Evolutionary conservation across 2,797 vertebrate species (phyloP), one percentile per base, ranked within the genome.

Genomic region (Yasuhikotakia modesta): DNA sequence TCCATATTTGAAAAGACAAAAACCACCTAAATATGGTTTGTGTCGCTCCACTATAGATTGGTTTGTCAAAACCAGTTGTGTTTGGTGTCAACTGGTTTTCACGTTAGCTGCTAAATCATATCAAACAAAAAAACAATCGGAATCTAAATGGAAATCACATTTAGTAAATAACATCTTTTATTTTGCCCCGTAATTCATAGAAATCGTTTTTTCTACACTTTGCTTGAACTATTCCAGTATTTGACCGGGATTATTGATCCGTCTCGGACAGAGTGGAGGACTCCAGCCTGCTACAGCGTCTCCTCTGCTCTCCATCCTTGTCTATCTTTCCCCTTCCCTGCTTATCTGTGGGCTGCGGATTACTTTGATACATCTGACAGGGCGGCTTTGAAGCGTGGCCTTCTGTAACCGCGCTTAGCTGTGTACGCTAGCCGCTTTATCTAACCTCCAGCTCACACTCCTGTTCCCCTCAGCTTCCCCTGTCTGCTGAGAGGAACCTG

Each of bases 281-380:
- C 57, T 30, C 12, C 12, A 58, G 13, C 22, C 4, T 21, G 53
- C 43, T 27, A 6, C 11, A 46, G 57, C 13, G 11, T 32, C 60
- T 60, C 55, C n/a, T 35, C 70, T 32, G 43, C 43, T 45, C 32
- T 30, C 45, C 58, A 30, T 50, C 58, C 24, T 63, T 27, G 45
- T 63, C 43, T 32, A 43, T 61, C 45, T 70, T 76, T 69, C 58
- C 8, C 35, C 24, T 48, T 17, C 58, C n/a, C 14, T 32, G 24
- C 39, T 67, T 7, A 58, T 58, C 57, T 16, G n/a, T 68, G 27
- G 8, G 30, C 17, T 32, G 39, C 39, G 61, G 61, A 35, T 64
- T 64, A 64, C 55, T 58, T 58, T 24, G 57, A 58, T 58, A 14
- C 57, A 58, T 58, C 57, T 27, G 57, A 58, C 57, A 58, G 57